Percentiles rank a stretch among this genome's conserved stretches.
phyloP scores from a whole-genome alignment of 2,888 invertebrate species.

The Harpalus rubripes region DNA sequence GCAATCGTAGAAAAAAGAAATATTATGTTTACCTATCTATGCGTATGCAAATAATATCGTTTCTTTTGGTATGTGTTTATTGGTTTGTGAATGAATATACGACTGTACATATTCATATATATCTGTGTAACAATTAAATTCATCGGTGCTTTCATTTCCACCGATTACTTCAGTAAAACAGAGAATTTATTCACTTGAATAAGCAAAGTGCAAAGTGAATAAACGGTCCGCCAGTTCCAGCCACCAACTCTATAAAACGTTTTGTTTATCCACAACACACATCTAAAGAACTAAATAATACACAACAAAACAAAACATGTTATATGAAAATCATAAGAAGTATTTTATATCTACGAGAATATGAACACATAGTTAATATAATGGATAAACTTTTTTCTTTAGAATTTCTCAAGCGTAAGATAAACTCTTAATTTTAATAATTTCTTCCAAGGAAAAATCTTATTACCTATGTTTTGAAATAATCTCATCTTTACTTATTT shows the following conservation, averaged over 20 bases:
- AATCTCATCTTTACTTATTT: too few species aligned
- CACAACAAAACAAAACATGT: background rate
- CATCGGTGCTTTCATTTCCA: slow-evolving; percentile 29
- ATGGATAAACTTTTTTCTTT: too few species aligned
- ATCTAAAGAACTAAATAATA: background rate
- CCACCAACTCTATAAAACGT: background rate
- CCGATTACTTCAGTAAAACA: slow-evolving; percentile 36
- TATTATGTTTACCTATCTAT: too few species aligned
- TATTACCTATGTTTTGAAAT: too few species aligned
- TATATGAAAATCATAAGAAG: background rate
- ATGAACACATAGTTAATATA: too few species aligned
- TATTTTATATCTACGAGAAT: too few species aligned
- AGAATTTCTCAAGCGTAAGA: too few species aligned
- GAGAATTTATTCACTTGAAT: slow-evolving; percentile 28
- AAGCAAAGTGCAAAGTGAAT: slow-evolving; percentile 37
- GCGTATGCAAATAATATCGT: background rate
- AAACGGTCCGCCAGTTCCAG: slow-evolving; percentile 12
- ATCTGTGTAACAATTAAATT: slow-evolving; percentile 19
- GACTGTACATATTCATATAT: background rate
- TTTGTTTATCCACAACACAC: background rate
- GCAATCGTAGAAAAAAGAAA: too few species aligned
- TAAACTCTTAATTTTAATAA: too few species aligned
- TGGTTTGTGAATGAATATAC: background rate
- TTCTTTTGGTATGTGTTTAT: background rate
- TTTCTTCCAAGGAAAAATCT: too few species aligned